Percentiles rank a stretch among this genome's conserved stretches.
phyloP scores from a whole-genome alignment of 2,113 vertebrate species.

The Odocoileus virginianus region DNA sequence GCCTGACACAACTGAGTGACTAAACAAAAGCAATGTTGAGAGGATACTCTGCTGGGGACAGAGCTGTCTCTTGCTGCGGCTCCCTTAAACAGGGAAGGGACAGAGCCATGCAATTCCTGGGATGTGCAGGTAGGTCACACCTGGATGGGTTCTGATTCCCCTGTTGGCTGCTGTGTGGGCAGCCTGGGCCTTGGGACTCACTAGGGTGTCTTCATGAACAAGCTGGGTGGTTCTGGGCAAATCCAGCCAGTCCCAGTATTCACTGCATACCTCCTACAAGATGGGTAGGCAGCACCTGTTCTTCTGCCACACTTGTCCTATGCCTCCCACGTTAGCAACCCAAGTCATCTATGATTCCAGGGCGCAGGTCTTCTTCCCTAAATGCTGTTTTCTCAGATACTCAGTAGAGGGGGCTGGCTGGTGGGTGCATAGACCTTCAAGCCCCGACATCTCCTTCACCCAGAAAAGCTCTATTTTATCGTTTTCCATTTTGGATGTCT shows the following conservation, averaged over 20 bases:
- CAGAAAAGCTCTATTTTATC: not conserved
- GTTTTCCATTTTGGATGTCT: not conserved
- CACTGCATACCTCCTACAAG: too few species aligned
- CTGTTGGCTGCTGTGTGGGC: fast-evolving
- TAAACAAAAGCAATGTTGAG: not conserved
- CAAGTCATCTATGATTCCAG: too few species aligned
- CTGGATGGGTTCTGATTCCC: not conserved
- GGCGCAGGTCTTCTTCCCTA: not conserved
- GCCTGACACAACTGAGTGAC: not conserved
- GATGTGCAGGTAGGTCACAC: not conserved
- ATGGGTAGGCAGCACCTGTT: not conserved
- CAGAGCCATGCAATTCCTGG: not conserved
- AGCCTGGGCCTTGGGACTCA: not conserved
- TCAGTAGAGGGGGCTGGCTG: fast-evolving
- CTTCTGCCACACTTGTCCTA: not conserved
- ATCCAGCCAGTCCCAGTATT: too few species aligned
- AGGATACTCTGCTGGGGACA: too few species aligned
- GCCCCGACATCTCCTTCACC: not conserved
- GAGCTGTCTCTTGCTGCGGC: not conserved
- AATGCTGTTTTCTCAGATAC: not conserved
- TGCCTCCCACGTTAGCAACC: not conserved
- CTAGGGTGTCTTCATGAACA: fast-evolving
- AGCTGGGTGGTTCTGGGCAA: not conserved
- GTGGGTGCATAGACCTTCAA: not conserved
- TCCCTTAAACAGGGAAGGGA: not conserved